Base-by-base conservation (phyloP, 1,140 invertebrate species). In the Drepana arcuata region DNA sequence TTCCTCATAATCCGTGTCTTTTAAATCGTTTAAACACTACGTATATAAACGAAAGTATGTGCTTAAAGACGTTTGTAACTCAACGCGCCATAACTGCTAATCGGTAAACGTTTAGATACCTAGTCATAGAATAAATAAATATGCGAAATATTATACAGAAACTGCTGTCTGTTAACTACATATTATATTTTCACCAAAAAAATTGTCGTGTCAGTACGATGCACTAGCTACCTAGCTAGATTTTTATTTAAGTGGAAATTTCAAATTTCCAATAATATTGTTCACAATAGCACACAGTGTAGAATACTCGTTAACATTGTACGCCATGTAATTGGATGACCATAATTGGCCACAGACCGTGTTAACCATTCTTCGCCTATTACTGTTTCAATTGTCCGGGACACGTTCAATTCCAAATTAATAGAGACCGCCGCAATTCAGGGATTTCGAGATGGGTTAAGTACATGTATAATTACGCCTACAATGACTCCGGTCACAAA, bases 271-370 rank as follows among this genome's bases (percentile, higher is more conserved):
- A 64, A 61, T 62, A 55, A 60, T 48, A 55, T 53, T 57, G 61
- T 41, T 40, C 43, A 48, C 41, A 58, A 57, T 42, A 36, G 51
- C 34, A n/a, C n/a, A 57, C 57, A 56, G 52, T 61, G 56, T 48
- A 39, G 54, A 60, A 56, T 62, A 53, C 55, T 54, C 57, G 53
- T 42, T 56, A 50, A 47, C 26, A 40, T 38, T 37, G 37, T 50
- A 40, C 61, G 50, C 47, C 50, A 48, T 56, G 54, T 59, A 67
- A 74, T 70, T 59, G 59, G 43, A 52, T 36, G 43, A 47, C 51
- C 53, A 54, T 69, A 75, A 74, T 75, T 79, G 69, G 59, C 69
- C 63, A 41, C 67, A 67, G 64, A 66, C 65, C 59, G 67, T 69
- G 64, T 71, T 71, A 75, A 65, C 38, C 55, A 51, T 54, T 55